Evolutionary conservation across 2,888 invertebrate genomes (phyloP), one percentile per base, ranked within the genome.

Genomic region (Polyommatus iphigenia): DNA sequence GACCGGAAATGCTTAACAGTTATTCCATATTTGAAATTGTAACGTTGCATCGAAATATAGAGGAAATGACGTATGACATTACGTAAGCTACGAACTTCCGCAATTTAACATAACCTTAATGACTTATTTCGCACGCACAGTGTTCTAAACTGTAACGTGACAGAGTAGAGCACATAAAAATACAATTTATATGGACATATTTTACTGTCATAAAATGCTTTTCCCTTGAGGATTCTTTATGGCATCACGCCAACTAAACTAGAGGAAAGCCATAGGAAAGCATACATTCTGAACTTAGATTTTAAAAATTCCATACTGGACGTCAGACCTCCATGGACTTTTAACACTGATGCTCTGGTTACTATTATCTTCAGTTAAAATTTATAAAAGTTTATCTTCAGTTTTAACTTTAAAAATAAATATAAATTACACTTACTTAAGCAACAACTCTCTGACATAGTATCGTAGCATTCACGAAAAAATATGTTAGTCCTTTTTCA

Each of bases 41-140:
- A 54, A 50, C 29, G 50, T 75, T 75, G 67, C 29, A 32, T 32
- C 67, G 29, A 54, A 73, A 73, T 41, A 73, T 46, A 46, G 46
- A 73, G 73, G 41, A 73, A 50, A 50, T 46, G 75, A 54, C 50
- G 29, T 29, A 54, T 75, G 75, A 18, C 29, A 20, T 41, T 73
- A 73, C 73, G 75, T 50, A 50, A 54, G 15, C 24, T 15, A 15
- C 32, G 54, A 50, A 75, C 75, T 54, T 54, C 75, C 75, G 46
- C 18, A 50, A 46, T 50, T 73, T 73, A 67, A 13, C 20, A 50
- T 75, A 75, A 50, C 50, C 54, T 54, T 54, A 75, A 50, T 75
- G 24, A 54, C 54, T 46, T 50, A 75, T 75, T 75, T 54, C 3
- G 29, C 75, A 75, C 75, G 54, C 50, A 75, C 72, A 73, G 20